Evolutionary conservation across 2,797 vertebrate species (phyloP).

Genomic region (Coregonus sp.): DNA sequence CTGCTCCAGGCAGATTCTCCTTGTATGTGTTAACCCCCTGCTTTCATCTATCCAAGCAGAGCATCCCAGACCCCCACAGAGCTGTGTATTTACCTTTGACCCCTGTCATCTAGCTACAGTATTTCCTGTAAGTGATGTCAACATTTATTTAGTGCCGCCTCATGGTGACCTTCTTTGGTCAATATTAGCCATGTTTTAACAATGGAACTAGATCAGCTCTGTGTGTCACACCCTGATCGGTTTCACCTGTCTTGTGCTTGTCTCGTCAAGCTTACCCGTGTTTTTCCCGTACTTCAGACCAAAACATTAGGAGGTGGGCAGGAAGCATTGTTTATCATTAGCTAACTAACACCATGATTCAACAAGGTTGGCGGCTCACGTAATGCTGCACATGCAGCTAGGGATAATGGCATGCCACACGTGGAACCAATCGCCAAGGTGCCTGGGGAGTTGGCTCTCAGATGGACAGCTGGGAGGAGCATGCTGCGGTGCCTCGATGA

Average conservation of each 20-base stretch:
- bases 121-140: neutral
- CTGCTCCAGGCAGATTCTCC: neutral
- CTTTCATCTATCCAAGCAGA: neutral
- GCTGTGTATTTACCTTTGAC: neutral
- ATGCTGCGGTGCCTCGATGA: neutral
- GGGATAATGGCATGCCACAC: conserved; percentile 24
- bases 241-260: no score
- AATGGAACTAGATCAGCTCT: neutral
- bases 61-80: neutral
- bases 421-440: neutral
- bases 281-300: conserved; percentile 1
- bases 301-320: conserved; percentile 14
- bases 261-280: no score
- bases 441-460: neutral
- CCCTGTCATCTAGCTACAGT: neutral
- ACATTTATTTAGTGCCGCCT: neutral
- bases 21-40: conserved; percentile 1
- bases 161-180: neutral
- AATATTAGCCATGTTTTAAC: neutral
- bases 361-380: neutral
- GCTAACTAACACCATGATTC: conserved; percentile 25
- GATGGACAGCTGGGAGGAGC: neutral
- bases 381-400: conserved; percentile 24
- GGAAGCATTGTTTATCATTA: conserved; percentile 42
- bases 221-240: neutral